A percentile compares a stretch with the other conserved stretches of the same genome.
Evolutionary conservation across 2,797 vertebrate species (phyloP).

Genomic region (Avahi laniger): DNA sequence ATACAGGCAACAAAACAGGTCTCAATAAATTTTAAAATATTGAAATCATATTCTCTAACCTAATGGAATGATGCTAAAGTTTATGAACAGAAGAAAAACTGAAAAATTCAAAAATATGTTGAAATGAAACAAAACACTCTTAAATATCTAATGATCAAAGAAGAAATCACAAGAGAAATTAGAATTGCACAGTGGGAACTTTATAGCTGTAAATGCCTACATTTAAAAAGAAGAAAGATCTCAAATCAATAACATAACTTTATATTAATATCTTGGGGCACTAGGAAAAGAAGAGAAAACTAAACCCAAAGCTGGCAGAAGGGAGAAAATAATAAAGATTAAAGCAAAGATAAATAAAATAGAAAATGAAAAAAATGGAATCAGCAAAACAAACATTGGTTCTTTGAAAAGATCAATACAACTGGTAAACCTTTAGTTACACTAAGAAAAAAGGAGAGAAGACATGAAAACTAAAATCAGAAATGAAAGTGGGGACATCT

Average conservation of each 20-base stretch:
- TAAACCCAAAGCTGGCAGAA: background rate
- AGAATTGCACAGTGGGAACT: background rate
- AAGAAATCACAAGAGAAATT: background rate
- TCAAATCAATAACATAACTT: background rate
- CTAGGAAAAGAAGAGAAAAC: background rate
- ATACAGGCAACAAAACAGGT: background rate
- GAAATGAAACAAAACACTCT: background rate
- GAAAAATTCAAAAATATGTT: background rate
- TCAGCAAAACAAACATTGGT: background rate
- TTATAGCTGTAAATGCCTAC: background rate
- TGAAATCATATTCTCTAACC: background rate
- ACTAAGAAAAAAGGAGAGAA: background rate
- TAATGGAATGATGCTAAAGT: background rate
- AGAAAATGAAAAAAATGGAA: background rate
- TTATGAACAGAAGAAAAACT: background rate
- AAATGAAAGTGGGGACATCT: background rate
- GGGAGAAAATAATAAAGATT: background rate
- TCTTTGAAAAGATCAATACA: background rate
- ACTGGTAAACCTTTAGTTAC: background rate
- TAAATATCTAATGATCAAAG: background rate
- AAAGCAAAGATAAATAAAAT: background rate
- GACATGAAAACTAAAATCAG: background rate
- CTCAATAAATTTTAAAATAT: background rate
- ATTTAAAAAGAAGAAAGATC: background rate
- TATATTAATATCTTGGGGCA: background rate